Base-by-base conservation (phyloP, 2,113 vertebrate genomes). In the Xenopus borealis region DNA sequence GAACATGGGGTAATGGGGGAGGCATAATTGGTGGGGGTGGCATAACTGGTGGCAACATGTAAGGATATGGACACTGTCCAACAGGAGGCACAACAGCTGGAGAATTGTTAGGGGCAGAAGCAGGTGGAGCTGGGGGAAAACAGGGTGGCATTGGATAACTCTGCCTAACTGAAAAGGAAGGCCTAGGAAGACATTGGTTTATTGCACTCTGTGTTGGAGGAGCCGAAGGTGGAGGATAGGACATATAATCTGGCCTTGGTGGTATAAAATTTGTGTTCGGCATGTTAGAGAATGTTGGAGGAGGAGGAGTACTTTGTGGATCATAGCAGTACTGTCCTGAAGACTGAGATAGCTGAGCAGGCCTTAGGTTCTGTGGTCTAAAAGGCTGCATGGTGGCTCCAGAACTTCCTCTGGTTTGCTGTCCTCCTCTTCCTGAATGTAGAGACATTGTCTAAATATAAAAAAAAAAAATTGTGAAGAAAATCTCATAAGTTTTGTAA, bases 101-200 rank as follows among this genome's bases (percentile, higher is more conserved):
- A 12, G 91, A 69, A 7, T 82, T 92, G 12, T 59, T 62, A 57
- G 74, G 47, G 10, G 58, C 67, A 44, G 83, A 79, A 0, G 81
- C 92, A 0, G 95, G 95, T 2, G 96, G 91, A 79, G 87, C 72
- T 0, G 89, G 95, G 3, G 95, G 95, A 7, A 95, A 98, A 79
- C 91, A 95, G 0, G 95, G 96, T 0, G 94, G 93, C 1, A 96
- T 93, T 0, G 94, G 90, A 66, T 96, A 98, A 50, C 90, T 93
- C 61, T 94, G 94, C 4, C 92, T 87, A 53, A 93, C 80, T 1
- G 93, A 85, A 79, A 92, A 97, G 0, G 95, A 93, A 0, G 94
- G 93, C 10, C 91, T 89, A 20, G 93, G 57, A 0, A 94, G 92
- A 81, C 93, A 94, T 53, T 94, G 94, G 65, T 88, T 90, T 1